A percentile compares a stretch with the other conserved stretches of the same genome.
Evolutionary conservation across 2,888 invertebrate genomes (phyloP).

Genomic region (Eustalomyia histrio): DNA sequence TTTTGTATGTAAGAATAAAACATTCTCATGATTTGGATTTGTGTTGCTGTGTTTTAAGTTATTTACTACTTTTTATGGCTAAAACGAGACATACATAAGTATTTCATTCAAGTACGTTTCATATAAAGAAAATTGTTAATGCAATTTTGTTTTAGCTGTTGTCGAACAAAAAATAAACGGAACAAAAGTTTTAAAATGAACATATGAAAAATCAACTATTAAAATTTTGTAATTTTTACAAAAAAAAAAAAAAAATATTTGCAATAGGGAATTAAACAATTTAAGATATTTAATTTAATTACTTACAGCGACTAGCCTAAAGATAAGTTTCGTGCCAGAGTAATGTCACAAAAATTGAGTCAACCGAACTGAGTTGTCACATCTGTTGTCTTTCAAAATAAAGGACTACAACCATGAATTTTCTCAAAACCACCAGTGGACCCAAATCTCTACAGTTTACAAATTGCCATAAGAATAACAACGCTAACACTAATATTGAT

Average conservation of each 20-base stretch:
- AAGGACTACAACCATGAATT: too few species aligned
- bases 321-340: too few species aligned
- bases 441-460: too few species aligned
- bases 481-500: too few species aligned
- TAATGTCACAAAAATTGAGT: too few species aligned
- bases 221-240: background rate
- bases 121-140: conserved; percentile 32
- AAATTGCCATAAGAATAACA: too few species aligned
- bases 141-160: conserved; percentile 16
- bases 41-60: conserved; percentile 23
- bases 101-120: conserved; percentile 32
- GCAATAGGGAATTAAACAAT: background rate
- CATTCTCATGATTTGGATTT: conserved; percentile 31
- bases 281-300: too few species aligned
- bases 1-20: conserved; percentile 20
- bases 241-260: background rate
- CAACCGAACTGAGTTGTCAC: too few species aligned
- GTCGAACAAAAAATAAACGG: background rate
- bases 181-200: conserved; percentile 5
- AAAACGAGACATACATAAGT: conserved; percentile 34
- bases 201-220: background rate
- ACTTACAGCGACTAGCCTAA: too few species aligned
- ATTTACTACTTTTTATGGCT: conserved; percentile 56
- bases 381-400: too few species aligned
- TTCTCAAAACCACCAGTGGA: too few species aligned